phyloP scores from a whole-genome alignment of 2,113 vertebrate genomes.

The Piprites chloris region DNA sequence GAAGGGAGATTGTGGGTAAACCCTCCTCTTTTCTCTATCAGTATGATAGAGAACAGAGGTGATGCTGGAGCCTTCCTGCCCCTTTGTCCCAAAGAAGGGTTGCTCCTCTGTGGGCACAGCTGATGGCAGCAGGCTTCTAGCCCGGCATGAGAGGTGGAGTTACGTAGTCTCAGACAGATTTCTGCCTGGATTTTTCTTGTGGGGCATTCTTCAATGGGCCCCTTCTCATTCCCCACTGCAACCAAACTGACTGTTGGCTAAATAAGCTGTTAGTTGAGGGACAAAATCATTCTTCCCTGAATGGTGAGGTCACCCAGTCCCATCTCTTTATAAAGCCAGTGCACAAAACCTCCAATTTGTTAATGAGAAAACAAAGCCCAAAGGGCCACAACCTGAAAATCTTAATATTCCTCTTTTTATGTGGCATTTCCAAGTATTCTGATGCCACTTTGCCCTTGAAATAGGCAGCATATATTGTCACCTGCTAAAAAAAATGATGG shows the following conservation, averaged over 20 bases:
- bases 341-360: neutral
- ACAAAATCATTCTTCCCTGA: neutral
- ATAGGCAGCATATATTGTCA: neutral
- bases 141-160: fast-evolving
- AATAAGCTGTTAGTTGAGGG: neutral
- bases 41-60: neutral
- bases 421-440: neutral
- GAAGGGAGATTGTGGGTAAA: neutral
- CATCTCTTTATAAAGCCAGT: neutral
- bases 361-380: neutral
- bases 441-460: neutral
- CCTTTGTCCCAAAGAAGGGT: neutral
- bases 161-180: neutral
- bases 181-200: neutral
- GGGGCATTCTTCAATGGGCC: neutral
- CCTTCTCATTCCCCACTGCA: neutral
- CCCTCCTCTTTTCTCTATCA: neutral
- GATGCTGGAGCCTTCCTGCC: neutral
- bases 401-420: neutral
- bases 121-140: neutral
- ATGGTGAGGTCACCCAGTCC: neutral
- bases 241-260: neutral
- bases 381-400: neutral
- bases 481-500: neutral
- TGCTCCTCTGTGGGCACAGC: neutral